Evolutionary conservation across 1,140 invertebrate species (phyloP), one percentile per base, ranked within the genome.

Genomic region (Coenobita brevimanus): DNA sequence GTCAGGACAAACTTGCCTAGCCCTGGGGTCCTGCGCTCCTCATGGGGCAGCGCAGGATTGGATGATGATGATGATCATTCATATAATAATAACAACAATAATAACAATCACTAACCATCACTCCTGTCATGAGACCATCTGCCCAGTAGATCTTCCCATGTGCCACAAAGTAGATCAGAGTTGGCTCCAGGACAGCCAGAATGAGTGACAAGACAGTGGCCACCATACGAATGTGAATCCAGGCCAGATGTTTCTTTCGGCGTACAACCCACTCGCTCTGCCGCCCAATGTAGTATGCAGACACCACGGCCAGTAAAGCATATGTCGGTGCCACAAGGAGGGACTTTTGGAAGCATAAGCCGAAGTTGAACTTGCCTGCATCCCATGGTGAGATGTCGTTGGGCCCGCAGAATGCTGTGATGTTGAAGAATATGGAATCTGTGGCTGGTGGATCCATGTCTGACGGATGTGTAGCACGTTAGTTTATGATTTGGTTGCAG

Each of bases 311-410:
- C 87, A 97, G 93, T 30, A 97, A 92, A 30, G 86, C 24, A 80
- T 79, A 88, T 64, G 94, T 93, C 88, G 96, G 94, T 46, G 95
- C 92, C 36, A 96, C 94, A 64, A 93, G 89, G 90, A 94, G 95
- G 62, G 97, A 91, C 91, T 96, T 94, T 92, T 97, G 96, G 92
- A 97, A 97, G 92, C 97, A 98, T 67, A 95, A 92, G 89, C 96
- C 95, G 90, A 97, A 93, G 92, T 97, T 96, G 91, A 90, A 27
- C 4, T 78, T 87, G 13, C 71, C 41, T 10, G 30, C 30, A 76
- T 92, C 89, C 91, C 91, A 91, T 1, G 84, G 24, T 17, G 38
- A 69, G 38, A 90, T 89, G 60, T 85, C 80, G 46, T 67, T 33
- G 0, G 60, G 82, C 3, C 90, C 91, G 57, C 91, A 91, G 36